Conservation (phyloP, 2,113 vertebrate species). For the Pungitius pungitius region DNA sequence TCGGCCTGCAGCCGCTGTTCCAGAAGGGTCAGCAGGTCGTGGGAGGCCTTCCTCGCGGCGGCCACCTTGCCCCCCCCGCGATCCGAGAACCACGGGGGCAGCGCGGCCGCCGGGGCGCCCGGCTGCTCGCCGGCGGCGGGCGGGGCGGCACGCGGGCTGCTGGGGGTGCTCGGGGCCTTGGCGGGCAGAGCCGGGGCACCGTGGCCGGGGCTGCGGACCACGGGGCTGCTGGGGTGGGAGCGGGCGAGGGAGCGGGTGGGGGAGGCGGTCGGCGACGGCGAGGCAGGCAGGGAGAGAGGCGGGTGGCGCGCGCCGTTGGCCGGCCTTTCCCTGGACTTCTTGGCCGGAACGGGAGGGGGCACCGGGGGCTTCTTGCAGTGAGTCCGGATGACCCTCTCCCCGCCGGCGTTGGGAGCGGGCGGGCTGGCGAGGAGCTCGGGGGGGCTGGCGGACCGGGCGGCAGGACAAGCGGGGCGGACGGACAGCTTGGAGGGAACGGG, state of each 20-base stretch:
- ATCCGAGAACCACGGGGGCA: slow-evolving; percentile 89
- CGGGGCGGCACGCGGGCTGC: slow-evolving; percentile 74
- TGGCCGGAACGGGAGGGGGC: slow-evolving; percentile 94
- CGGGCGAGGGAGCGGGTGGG: slow-evolving; percentile 78
- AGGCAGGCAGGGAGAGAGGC: slow-evolving; percentile 73
- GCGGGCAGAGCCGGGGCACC: slow-evolving; percentile 80
- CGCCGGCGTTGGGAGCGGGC: slow-evolving; percentile 50
- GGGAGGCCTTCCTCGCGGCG: slow-evolving; percentile 85
- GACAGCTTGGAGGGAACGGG: slow-evolving; percentile 71
- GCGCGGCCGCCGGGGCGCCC: slow-evolving; percentile 70
- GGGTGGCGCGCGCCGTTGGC: slow-evolving; percentile 87
- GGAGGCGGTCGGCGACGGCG: slow-evolving; percentile 81
- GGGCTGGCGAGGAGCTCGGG: slow-evolving; percentile 64
- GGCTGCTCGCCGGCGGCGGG: slow-evolving; percentile 75
- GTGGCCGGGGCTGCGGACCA: slow-evolving; percentile 67
- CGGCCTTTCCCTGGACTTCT: slow-evolving; percentile 92
- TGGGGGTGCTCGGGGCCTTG: slow-evolving; percentile 78
- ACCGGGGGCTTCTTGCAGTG: slow-evolving; percentile 88
- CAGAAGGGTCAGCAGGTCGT: slow-evolving; percentile 88
- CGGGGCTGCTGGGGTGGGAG: slow-evolving; percentile 68
- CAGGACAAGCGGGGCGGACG: slow-evolving; percentile 46
- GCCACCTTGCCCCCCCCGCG: slow-evolving; percentile 87
- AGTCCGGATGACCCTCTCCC: slow-evolving; percentile 74
- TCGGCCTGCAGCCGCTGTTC: slow-evolving; percentile 89
- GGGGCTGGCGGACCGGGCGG: slow-evolving; percentile 19